Evolutionary conservation across 2,797 vertebrate genomes (phyloP).

Genomic region (Crocodylus rhombifer): DNA sequence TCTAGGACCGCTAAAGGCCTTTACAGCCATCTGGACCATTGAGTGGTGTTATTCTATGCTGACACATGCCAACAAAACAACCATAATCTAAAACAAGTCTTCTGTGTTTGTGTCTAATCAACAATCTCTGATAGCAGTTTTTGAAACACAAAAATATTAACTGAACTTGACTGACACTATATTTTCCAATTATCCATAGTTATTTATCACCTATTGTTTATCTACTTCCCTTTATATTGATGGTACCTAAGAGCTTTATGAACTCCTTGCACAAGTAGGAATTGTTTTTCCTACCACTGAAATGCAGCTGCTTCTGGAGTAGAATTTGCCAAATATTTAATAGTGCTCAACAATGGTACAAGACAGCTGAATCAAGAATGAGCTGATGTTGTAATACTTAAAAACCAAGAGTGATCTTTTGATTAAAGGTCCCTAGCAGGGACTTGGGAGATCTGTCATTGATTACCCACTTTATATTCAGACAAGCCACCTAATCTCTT

Average conservation of each 20-base stretch:
- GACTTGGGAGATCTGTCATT: neutral
- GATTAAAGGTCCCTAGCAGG: neutral
- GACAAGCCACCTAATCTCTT: slow-evolving; percentile 1
- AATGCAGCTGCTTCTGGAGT: neutral
- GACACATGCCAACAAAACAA: neutral
- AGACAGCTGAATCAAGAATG: neutral
- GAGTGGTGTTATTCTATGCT: neutral
- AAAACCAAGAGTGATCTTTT: neutral
- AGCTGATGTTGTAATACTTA: fast-evolving
- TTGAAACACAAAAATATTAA: neutral
- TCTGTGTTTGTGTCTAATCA: neutral
- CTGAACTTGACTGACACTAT: neutral
- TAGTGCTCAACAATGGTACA: neutral
- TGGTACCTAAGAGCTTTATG: neutral
- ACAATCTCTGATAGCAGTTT: neutral
- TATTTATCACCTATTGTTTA: neutral
- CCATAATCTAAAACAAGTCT: neutral
- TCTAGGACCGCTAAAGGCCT: neutral
- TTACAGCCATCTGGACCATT: neutral
- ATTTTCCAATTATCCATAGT: neutral
- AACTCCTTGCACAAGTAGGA: fast-evolving
- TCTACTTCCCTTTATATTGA: neutral
- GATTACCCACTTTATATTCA: neutral
- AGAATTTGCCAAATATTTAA: neutral
- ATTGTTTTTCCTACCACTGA: neutral